Base-by-base conservation (phyloP, 2,113 vertebrate genomes). In the Ailurus styani region DNA sequence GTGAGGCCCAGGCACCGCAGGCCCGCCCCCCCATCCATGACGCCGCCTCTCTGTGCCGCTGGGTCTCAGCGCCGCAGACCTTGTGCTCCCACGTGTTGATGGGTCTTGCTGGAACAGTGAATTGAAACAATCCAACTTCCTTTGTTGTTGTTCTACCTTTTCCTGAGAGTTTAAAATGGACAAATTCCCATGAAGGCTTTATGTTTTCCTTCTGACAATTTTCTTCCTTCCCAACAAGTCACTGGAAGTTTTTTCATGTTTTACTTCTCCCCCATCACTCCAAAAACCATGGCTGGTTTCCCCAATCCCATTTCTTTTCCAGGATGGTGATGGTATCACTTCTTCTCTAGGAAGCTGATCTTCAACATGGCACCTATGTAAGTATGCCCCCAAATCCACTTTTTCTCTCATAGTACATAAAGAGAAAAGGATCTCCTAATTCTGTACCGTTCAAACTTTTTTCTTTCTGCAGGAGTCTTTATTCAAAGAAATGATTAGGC, bases 1-100 rank as follows among this genome's bases (percentile, higher is more conserved):
- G 21, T 6, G 55, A 31, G 10, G 4, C 25, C 34, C 57, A 66
- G 5, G 6, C 0, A 0, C 7, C 34, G 47, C 13, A 47, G 29
- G 25, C 7, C 15, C 57, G n/a, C 55, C 21, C 55, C 77, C 64
- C 17, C 10, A 10, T 7, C 29, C 8, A 14, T 2, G 1, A 14
- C 1, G n/a, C 34, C 40, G 86, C 68, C 87, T 23, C 18, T 40
- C 21, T 10, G 25, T 34, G 37, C n/a, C 0, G 0, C 7, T 7
- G 23, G 15, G 6, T 50, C 55, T 82, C 29, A 5, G 45, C 0
- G 20, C 6, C 37, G 50, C 25, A 2, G 34, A n/a, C 27, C n/a
- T 40, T 25, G 12, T 7, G 31, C 62, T 34, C 37, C 18, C 13
- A 0, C 21, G 23, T 14, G 25, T 70, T 7, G 12, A 7, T 21